Evolutionary conservation across 2,797 vertebrate genomes (phyloP).

Genomic region (Ispidina lecontei): DNA sequence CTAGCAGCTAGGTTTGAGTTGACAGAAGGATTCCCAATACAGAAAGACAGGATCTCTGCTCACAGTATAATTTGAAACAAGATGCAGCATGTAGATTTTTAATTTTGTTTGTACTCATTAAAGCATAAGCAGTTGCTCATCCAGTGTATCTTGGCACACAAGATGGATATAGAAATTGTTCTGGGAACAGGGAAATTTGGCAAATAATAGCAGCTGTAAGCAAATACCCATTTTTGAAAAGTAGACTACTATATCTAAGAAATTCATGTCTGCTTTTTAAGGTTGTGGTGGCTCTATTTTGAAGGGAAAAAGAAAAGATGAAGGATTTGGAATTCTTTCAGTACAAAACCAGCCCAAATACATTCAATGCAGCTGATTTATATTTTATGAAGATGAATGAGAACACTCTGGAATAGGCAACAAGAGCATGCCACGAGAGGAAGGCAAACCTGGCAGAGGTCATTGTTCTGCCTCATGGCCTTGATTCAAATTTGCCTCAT

Average conservation of each 20-base stretch:
- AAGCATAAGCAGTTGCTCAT: constrained; percentile 37
- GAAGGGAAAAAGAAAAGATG: neutral
- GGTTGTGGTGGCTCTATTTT: neutral
- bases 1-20: neutral
- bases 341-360: neutral
- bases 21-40: neutral
- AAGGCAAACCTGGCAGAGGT: neutral
- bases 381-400: neutral
- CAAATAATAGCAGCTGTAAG: neutral
- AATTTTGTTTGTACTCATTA: constrained; percentile 53
- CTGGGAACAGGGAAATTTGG: constrained; percentile 17
- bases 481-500: neutral
- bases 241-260: neutral
- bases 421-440: neutral
- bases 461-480: neutral
- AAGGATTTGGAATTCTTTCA: neutral
- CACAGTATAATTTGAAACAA: neutral
- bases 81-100: constrained; percentile 18
- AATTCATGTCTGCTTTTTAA: neutral
- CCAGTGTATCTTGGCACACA: constrained; percentile 1
- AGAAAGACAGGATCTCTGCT: neutral
- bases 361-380: neutral
- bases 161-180: neutral
- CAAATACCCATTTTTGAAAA: neutral
- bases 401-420: neutral